phyloP scores from a whole-genome alignment of 2,797 vertebrate species.

The Poecile montanus region DNA sequence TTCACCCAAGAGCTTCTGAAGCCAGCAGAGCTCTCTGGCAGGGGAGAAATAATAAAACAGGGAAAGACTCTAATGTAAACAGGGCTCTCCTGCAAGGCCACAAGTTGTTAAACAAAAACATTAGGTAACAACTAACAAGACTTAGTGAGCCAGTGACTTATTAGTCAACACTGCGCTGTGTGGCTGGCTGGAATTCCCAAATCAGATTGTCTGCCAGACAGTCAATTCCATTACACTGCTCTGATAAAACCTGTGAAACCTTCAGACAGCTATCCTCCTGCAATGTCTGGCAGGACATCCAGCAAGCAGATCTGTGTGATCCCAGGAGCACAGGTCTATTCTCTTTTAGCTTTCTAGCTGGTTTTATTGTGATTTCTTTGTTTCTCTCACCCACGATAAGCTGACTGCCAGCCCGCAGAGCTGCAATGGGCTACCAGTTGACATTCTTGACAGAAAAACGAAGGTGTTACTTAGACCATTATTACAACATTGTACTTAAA shows the following conservation, averaged over 20 bases:
- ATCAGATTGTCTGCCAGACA: constrained; percentile 59
- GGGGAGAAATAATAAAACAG: neutral
- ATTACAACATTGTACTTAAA: neutral
- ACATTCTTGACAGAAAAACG: neutral
- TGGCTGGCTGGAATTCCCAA: constrained; percentile 62
- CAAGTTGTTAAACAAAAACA: constrained; percentile 16
- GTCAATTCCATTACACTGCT: constrained; percentile 58
- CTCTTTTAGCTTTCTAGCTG: neutral
- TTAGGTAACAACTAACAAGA: constrained; percentile 18
- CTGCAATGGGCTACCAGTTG: neutral
- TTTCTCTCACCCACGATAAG: neutral
- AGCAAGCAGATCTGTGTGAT: neutral
- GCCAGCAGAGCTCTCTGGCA: neutral
- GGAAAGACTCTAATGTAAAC: neutral
- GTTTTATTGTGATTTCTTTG: neutral
- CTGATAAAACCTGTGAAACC: constrained; percentile 43
- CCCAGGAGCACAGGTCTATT: neutral
- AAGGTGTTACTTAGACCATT: neutral
- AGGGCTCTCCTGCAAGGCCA: neutral
- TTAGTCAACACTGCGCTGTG: constrained; percentile 42
- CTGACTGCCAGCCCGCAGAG: neutral
- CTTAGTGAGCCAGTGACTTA: constrained; percentile 47
- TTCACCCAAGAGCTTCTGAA: fast-evolving
- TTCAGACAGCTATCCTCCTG: constrained; percentile 17
- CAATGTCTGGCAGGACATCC: neutral